Percentiles rank a stretch among this genome's conserved stretches.
Evolutionary conservation across 1,140 invertebrate genomes (phyloP).

Genomic region (Nymphalis io): DNA sequence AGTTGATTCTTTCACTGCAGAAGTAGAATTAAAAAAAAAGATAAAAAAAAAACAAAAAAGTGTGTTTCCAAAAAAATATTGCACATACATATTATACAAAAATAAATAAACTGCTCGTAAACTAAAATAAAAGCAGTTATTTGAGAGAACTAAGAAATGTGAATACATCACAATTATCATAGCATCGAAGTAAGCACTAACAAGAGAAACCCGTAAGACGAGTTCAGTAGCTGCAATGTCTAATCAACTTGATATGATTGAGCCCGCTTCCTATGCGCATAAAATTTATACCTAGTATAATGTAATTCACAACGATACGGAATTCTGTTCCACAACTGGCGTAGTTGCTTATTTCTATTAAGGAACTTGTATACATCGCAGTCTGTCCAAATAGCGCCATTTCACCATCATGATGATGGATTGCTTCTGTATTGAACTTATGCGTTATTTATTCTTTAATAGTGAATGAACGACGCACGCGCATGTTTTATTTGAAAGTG

Average conservation of each 20-base stretch:
- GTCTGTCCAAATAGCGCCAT: slow-evolving; percentile 22
- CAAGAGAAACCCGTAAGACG: slow-evolving; percentile 48
- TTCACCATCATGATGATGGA: slow-evolving; percentile 26
- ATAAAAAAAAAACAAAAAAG: no score
- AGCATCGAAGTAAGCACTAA: slow-evolving; percentile 12
- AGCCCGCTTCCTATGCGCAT: slow-evolving; percentile 38
- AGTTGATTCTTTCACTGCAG: no score
- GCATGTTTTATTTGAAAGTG: neutral
- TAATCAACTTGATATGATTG: slow-evolving; percentile 47
- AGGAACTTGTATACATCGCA: slow-evolving; percentile 20
- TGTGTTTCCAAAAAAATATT: no score
- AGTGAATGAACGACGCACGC: slow-evolving; percentile 1
- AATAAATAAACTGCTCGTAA: neutral
- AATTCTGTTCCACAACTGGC: slow-evolving; percentile 41
- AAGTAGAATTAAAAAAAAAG: no score
- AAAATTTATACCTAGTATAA: slow-evolving; percentile 25
- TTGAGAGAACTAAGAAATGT: neutral
- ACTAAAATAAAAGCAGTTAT: neutral
- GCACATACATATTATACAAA: no score
- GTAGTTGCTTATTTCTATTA: slow-evolving; percentile 41
- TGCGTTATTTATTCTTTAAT: slow-evolving; percentile 15
- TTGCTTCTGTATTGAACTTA: slow-evolving; percentile 20
- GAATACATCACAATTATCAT: neutral
- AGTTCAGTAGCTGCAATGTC: slow-evolving; percentile 40
- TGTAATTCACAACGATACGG: slow-evolving; percentile 38